These are phyloP conservation scores for Plebejus melissa DNA, from an alignment of 2,888 invertebrate species.

Conservation along the genomic window DNA sequence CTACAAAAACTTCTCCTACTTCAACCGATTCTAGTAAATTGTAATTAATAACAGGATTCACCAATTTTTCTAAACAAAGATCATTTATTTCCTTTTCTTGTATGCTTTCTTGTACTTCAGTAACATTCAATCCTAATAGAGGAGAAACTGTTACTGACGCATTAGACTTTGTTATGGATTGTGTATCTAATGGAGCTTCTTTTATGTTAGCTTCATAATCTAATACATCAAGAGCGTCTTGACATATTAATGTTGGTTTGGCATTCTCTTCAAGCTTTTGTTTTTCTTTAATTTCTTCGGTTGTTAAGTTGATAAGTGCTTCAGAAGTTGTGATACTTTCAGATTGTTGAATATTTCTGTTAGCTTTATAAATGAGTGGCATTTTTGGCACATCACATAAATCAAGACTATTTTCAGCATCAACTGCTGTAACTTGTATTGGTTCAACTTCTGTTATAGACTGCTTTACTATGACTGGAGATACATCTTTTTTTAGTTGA, in stretches of 20 bases:
- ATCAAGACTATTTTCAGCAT: slow-evolving; percentile 49
- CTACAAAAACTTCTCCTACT: slow-evolving; percentile 83
- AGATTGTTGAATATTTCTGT: slow-evolving; percentile 49
- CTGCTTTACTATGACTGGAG: slow-evolving; percentile 48
- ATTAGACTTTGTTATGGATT: slow-evolving; percentile 66
- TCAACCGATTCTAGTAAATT: slow-evolving; percentile 81
- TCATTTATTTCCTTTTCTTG: slow-evolving; percentile 78
- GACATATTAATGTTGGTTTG: slow-evolving; percentile 75
- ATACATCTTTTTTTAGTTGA: slow-evolving; percentile 47
- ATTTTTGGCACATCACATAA: slow-evolving; percentile 46
- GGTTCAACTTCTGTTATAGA: slow-evolving; percentile 56
- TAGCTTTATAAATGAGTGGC: slow-evolving; percentile 46
- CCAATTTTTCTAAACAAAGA: slow-evolving; percentile 61
- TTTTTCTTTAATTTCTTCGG: slow-evolving; percentile 62
- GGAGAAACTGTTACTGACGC: slow-evolving; percentile 80
- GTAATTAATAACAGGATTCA: slow-evolving; percentile 81
- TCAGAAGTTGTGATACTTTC: slow-evolving; percentile 77
- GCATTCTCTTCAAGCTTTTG: slow-evolving; percentile 70
- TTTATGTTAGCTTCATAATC: slow-evolving; percentile 80
- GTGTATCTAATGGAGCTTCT: slow-evolving; percentile 78
- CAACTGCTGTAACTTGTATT: slow-evolving; percentile 60
- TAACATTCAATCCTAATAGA: slow-evolving; percentile 81
- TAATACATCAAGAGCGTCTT: slow-evolving; percentile 83
- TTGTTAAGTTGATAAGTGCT: slow-evolving; percentile 70
- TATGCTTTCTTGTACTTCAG: slow-evolving; percentile 81